Conservation (phyloP, 2,113 vertebrate species). For the Perca schrenkii region DNA sequence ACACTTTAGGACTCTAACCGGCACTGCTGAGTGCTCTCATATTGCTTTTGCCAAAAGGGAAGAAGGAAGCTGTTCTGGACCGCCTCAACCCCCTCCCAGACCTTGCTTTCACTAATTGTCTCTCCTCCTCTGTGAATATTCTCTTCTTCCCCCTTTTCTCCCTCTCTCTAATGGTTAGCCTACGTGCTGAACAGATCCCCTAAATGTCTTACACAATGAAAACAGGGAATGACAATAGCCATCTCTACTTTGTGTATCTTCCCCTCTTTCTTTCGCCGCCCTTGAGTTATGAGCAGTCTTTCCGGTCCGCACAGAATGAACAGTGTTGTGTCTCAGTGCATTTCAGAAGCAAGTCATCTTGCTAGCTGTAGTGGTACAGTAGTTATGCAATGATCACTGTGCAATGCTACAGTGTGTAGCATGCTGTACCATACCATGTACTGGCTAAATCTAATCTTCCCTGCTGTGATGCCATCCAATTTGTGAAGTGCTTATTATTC, state of each 20-base stretch:
- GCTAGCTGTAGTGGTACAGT: conserved; percentile 8
- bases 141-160: background rate
- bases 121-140: conserved; percentile 34
- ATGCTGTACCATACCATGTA: background rate
- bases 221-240: conserved; percentile 30
- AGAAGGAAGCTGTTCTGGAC: conserved; percentile 34
- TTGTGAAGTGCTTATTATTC: conserved; percentile 61
- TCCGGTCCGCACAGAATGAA: conserved; percentile 17
- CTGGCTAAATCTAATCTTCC: conserved; percentile 27
- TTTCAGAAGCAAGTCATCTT: conserved; percentile 25
- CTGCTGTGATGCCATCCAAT: conserved; percentile 67
- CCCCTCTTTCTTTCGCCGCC: background rate
- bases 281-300: conserved; percentile 38
- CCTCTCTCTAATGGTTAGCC: conserved; percentile 46
- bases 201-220: conserved; percentile 44
- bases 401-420: background rate
- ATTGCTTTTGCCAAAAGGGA: conserved; percentile 52
- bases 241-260: background rate
- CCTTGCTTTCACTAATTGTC: conserved; percentile 41
- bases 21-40: conserved; percentile 55
- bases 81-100: conserved; percentile 19
- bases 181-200: conserved; percentile 34
- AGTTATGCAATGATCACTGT: conserved; percentile 24
- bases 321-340: background rate
- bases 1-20: conserved; percentile 47